Evolutionary conservation across 1,140 invertebrate species (phyloP).

Genomic region (Campoletis sonorensis): DNA sequence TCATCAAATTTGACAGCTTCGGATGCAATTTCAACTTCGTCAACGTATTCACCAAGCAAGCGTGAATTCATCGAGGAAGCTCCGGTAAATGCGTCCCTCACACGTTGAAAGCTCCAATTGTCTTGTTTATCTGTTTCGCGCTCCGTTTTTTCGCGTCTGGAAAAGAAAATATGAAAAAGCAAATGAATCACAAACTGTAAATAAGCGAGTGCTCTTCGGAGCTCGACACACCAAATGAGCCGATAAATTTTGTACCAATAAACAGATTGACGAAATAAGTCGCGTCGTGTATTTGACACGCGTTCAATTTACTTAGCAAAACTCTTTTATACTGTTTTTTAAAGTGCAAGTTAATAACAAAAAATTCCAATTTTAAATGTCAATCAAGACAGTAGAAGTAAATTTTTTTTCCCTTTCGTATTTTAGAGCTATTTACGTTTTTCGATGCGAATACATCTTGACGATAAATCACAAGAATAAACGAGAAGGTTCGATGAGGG

Average conservation of each 20-base stretch:
- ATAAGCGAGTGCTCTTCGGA: not conserved
- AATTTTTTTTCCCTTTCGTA: not conserved
- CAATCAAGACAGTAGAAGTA: not conserved
- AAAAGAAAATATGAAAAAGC: conserved; percentile 26
- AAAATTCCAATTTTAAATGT: not conserved
- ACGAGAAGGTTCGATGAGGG: not conserved
- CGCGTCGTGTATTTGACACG: not conserved
- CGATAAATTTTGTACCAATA: not conserved
- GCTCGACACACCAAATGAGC: not conserved
- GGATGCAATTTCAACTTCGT: conserved; percentile 36
- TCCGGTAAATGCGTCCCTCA: not conserved
- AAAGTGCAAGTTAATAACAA: not conserved
- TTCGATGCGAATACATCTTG: conserved; percentile 17
- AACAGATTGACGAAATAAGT: not conserved
- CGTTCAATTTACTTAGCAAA: no score
- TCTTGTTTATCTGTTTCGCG: not conserved
- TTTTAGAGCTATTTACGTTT: conserved; percentile 14
- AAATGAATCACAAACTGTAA: no score
- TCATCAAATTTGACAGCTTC: conserved; percentile 8
- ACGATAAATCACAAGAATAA: not conserved
- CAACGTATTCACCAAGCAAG: conserved; percentile 28
- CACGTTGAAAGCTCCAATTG: not conserved
- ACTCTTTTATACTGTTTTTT: not conserved
- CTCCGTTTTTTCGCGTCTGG: conserved; percentile 22
- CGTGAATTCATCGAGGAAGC: conserved; percentile 42